Evolutionary conservation across 2,888 invertebrate species (phyloP).

Genomic region (Drosophila bunnanda): DNA sequence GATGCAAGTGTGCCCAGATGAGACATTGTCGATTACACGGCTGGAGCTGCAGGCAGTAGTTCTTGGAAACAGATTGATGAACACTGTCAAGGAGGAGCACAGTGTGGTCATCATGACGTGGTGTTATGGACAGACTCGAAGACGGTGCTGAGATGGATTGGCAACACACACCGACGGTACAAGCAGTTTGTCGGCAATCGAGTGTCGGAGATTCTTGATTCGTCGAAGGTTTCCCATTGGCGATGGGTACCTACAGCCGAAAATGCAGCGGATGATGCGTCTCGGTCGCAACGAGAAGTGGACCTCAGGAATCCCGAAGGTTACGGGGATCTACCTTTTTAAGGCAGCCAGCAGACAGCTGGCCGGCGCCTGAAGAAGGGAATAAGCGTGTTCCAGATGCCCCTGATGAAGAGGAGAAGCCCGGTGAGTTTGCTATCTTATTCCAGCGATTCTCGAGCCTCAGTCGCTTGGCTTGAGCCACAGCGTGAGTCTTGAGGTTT

Average conservation of each 20-base stretch:
- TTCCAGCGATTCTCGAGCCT: conserved; percentile 4
- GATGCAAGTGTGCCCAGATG: too few species aligned
- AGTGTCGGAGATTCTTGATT: background rate
- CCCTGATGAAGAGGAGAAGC: background rate
- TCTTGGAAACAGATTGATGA: too few species aligned
- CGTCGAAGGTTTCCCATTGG: background rate
- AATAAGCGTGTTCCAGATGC: background rate
- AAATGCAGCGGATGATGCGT: too few species aligned
- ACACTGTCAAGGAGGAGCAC: too few species aligned
- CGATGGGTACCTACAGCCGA: background rate
- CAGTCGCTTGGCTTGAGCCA: background rate
- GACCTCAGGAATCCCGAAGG: too few species aligned
- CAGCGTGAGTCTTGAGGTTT: conserved; percentile 2
- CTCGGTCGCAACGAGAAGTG: too few species aligned
- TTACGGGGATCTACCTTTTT: too few species aligned
- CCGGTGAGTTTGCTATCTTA: background rate
- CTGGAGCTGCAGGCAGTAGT: too few species aligned
- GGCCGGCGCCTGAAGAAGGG: background rate
- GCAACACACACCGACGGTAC: conserved; percentile 13
- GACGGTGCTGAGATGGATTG: conserved; percentile 17
- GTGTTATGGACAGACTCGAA: background rate
- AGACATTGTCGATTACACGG: too few species aligned
- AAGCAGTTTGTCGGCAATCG: conserved; percentile 9
- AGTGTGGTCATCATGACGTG: too few species aligned
- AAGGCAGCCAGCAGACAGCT: too few species aligned